Evolutionary conservation across 2,888 invertebrate genomes (phyloP), one percentile per base, ranked within the genome.

Genomic region (Dolichomitus sp.): DNA sequence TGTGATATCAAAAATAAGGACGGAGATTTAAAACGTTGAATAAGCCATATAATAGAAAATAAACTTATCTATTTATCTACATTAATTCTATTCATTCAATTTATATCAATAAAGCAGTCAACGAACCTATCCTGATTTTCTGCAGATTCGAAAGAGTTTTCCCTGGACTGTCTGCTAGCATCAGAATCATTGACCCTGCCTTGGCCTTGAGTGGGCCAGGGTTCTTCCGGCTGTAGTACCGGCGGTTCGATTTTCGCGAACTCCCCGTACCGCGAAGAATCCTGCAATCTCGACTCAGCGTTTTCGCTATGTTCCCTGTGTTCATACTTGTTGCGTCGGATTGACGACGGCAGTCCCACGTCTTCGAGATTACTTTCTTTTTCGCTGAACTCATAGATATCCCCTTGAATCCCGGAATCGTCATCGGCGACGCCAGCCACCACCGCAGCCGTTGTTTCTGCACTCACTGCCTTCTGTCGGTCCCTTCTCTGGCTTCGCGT

Each of bases 361-460:
- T 91, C 90, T 59, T 91, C 92, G 72, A 92, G 69, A 59, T 91
- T 93, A 77, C 93, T 93, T 54, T 94, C 94, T 66, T 93, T 92
- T 81, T 95, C 95, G 84, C 93, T 94, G 87, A 95, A 95, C 85
- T 95, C 95, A 84, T 95, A 95, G 79, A 95, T 94, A 89, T 95
- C 95, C 17, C 93, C 93, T 80, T 93, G 93, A 79, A 93, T 93
- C 0, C 93, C 93, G 0, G 93, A 93, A 85, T 93, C 93, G 27
- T 93, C 93, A 40, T 93, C 93, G 6, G 90, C 92, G n/a, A 88
- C 91, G 0, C 91, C 91, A 42, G 92, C 75, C 0, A 88, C 74
- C 4, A 87, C 81, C 33, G 69, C 40, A 12, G 80, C 59, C 4
- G 48, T 27, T 1, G 40, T 5, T 17, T 74, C 78, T 17, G 72